Evolutionary conservation across 2,888 invertebrate genomes (phyloP), one percentile per base, ranked within the genome.

Genomic region (Hyppa rectilinea): DNA sequence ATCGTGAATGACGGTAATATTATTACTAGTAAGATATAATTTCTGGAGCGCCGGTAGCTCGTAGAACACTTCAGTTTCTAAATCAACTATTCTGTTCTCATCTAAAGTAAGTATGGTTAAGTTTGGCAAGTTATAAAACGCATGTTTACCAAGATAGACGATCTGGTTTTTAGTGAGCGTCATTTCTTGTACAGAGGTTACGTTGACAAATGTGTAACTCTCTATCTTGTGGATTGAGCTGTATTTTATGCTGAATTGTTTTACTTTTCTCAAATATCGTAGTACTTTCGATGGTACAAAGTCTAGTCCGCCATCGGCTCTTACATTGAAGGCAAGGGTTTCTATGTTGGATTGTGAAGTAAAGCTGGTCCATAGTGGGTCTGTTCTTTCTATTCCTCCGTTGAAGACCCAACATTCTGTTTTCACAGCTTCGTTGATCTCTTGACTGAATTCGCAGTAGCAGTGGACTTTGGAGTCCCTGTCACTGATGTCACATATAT

Each of bases 1-100:
- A 71, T 98, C 98, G 84, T 99, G 99, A 75, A 99, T 96, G 40
- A 97, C 96, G 84, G 97, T 98, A 80, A 99, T 96, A 87, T 98
- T 97, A 94, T 99, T 99, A 90, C 97, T 97, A 88, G 98, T 98
- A 67, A 99, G 96, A 87, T 97, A 97, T 66, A 99, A 96, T 84
- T 97, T 97, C 83, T 97, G 97, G 83, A 98, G 93, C 31, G 96
- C 95, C 0, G 98, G 98, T 71, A 98, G 91, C 88, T 97, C 97
- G 63, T 97, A 96, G 92, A 98, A 98, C 4, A 97, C 97, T 85
- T 97, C 97, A 58, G 97, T 96, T 86, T 97, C 97, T 78, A 98
- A 96, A 88, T 97, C 98, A 36, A 96, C 96, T 87, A 98, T 97
- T 86, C 96, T 96, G 92, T 98, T 98, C 85, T 97, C 97, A 80